Evolutionary conservation across 2,113 vertebrate species (phyloP).

Genomic region (Nycticebus coucang): DNA sequence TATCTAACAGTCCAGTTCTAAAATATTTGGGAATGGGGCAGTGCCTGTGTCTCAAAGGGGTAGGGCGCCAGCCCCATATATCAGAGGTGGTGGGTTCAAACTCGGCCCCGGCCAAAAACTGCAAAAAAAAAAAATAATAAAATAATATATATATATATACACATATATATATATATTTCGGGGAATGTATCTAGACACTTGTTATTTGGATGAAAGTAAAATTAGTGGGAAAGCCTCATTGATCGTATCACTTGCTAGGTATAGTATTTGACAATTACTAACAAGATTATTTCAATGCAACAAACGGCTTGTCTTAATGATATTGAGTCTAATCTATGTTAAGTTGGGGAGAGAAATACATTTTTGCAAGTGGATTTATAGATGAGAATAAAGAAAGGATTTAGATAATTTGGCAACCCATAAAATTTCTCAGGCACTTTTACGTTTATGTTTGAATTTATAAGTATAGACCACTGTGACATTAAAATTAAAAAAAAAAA

Average conservation of each 20-base stretch:
- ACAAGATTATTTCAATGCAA: background rate
- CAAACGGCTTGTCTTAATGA: background rate
- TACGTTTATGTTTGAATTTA: background rate
- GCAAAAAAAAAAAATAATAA: too few relatives aligned
- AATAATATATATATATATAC: too few relatives aligned
- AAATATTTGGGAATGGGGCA: background rate
- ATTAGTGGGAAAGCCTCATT: background rate
- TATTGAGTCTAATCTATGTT: background rate
- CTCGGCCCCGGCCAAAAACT: too few relatives aligned
- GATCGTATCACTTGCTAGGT: background rate
- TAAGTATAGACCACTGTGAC: background rate
- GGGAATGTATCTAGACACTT: background rate
- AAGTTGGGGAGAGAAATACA: background rate
- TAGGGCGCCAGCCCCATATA: too few relatives aligned
- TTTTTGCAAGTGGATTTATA: background rate
- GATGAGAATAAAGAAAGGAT: background rate
- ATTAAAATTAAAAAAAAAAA: background rate
- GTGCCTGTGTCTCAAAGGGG: too few relatives aligned
- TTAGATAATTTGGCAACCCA: background rate
- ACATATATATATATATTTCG: too few relatives aligned
- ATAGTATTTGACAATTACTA: background rate
- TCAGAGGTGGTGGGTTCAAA: too few relatives aligned
- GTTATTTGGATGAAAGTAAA: background rate
- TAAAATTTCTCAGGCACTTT: background rate
- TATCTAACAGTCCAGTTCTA: background rate